phyloP scores from a whole-genome alignment of 1,140 invertebrate species.

The Cryptotermes secundus region DNA sequence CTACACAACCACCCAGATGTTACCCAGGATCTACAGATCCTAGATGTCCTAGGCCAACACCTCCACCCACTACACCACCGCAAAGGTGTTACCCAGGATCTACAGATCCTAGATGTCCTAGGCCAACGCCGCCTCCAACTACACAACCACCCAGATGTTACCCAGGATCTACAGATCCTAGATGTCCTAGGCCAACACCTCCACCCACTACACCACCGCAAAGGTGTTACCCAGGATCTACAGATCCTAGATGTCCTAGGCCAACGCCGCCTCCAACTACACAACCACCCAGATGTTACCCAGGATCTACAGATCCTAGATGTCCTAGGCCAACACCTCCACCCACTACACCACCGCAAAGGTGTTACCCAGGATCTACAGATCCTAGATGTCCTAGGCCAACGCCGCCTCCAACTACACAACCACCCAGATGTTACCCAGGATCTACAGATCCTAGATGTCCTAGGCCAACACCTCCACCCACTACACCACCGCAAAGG shows the following conservation, averaged over 20 bases:
- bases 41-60: conserved; percentile 41
- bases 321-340: too few species aligned
- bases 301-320: conserved; percentile 35
- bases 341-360: too few species aligned
- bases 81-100: background rate
- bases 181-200: conserved; percentile 41
- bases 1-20: conserved; percentile 40
- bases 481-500: too few species aligned
- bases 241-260: conserved; percentile 32
- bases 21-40: conserved; percentile 47
- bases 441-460: conserved; percentile 45
- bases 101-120: conserved; percentile 14
- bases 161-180: conserved; percentile 45
- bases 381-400: conserved; percentile 45
- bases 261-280: conserved; percentile 39
- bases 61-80: background rate
- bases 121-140: background rate
- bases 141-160: conserved; percentile 36
- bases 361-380: conserved; percentile 31
- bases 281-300: conserved; percentile 40
- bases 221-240: background rate
- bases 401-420: conserved; percentile 39
- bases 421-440: conserved; percentile 40
- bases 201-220: background rate
- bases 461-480: conserved; percentile 39